These are phyloP conservation scores for Epirrita christyi DNA, from an alignment of 2,888 invertebrate genomes.

Conservation along the genomic window DNA sequence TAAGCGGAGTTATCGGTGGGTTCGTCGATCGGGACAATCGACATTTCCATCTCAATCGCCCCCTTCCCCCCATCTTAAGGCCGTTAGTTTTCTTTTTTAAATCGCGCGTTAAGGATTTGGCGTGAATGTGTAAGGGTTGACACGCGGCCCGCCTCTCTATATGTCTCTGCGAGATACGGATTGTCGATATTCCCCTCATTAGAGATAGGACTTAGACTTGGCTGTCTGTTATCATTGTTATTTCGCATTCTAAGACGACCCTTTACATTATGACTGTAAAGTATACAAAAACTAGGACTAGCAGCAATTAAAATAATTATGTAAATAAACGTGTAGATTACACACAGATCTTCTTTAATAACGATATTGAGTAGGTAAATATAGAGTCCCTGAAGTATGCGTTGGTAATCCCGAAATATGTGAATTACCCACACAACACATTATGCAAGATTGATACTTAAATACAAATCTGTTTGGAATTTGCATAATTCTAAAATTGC, in stretches of 20 bases:
- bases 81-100: constrained; percentile 84
- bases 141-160: constrained; percentile 67
- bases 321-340: no score
- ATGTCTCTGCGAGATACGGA: constrained; percentile 71
- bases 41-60: constrained; percentile 80
- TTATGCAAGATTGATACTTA: no score
- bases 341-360: no score
- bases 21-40: constrained; percentile 77
- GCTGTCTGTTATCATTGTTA: constrained; percentile 16
- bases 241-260: constrained; percentile 8
- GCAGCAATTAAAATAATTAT: no score
- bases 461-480: no score
- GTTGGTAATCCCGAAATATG: no score
- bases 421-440: no score
- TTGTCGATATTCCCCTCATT: constrained; percentile 58
- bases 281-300: background rate
- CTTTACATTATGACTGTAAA: background rate
- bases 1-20: constrained; percentile 79
- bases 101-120: constrained; percentile 84
- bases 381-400: no score
- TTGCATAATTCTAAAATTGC: background rate
- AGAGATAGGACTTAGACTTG: constrained; percentile 38
- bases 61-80: constrained; percentile 57
- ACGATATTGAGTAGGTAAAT: no score
- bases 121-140: constrained; percentile 81